Evolutionary conservation across 2,797 vertebrate genomes (phyloP).

Genomic region (Falco columbarius): DNA sequence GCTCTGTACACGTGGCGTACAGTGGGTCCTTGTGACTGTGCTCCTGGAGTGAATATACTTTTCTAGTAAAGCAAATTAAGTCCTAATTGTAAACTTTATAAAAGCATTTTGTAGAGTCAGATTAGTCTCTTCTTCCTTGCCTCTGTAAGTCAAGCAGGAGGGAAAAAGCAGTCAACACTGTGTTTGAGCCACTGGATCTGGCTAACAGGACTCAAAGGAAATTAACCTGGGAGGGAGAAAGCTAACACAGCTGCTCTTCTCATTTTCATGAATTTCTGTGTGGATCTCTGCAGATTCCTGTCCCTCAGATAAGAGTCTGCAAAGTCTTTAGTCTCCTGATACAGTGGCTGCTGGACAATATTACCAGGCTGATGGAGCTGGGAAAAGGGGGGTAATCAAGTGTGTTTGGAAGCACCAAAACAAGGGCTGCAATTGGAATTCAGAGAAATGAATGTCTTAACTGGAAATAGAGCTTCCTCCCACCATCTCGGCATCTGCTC

Average conservation of each 20-base stretch:
- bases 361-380: not conserved
- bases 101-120: not conserved
- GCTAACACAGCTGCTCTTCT: not conserved
- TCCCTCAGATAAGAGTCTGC: not conserved
- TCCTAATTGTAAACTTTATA: not conserved
- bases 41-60: not conserved
- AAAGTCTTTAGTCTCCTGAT: not conserved
- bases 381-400: not conserved
- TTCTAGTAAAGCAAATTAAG: not conserved
- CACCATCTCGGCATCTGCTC: not conserved
- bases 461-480: not conserved
- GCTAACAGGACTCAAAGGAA: not conserved
- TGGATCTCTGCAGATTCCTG: not conserved
- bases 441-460: not conserved
- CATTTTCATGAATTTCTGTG: not conserved
- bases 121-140: not conserved
- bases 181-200: not conserved
- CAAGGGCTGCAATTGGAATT: not conserved
- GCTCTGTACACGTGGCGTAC: rapidly evolving
- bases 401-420: not conserved
- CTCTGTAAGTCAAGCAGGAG: not conserved
- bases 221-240: not conserved
- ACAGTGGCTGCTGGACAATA: not conserved
- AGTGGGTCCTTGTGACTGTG: not conserved
- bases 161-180: not conserved